Base-by-base conservation (phyloP, 1,140 invertebrate species). In the Elysia chlorotica region DNA sequence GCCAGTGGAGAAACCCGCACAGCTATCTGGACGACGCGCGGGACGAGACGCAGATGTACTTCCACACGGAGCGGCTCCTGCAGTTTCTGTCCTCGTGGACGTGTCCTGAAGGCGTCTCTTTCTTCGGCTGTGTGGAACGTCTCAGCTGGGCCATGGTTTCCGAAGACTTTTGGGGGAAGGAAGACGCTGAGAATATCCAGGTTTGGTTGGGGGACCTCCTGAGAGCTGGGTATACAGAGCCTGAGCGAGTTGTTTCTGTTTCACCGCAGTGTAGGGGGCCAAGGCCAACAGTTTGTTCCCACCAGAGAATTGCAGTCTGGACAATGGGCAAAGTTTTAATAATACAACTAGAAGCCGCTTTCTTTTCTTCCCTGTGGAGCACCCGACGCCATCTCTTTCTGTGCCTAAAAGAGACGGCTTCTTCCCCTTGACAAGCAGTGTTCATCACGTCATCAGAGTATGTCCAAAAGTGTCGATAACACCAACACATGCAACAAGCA, bases 41-140 rank as follows among this genome's bases (percentile, higher is more conserved):
- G 30, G 74, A 83, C 35, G 82, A 83, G 65, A 59, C 54, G 31
- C 25, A 69, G n/a, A 35, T 83, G 36, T 83, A 82, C 71, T 53
- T 75, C 25, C 31, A 77, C 14, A 74, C 74, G 28, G 77, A 79
- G 4, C 3, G 71, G 35, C 77, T 81, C 38, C 48, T 81, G 5
- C 53, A 71, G 21, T 78, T 76, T 36, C 73, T 83, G 38, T 59
- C 36, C 14, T 37, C 53, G 6, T 83, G 82, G 81, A 79, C 38
- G 38, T 83, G 81, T 75, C 56, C 62, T 28, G 17, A 54, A 57
- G 28, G 33, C 6, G 54, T 56, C 6, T 10, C 21, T 53, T 81
- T 81, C 59, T 74, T 65, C 72, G 65, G 71, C 25, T 81, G 80
- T 69, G 57, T 78, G 17, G 37, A 54, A 19, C 38, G 75, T 41